Conservation (phyloP, 2,888 invertebrate genomes). For the Tethea ocularis region DNA sequence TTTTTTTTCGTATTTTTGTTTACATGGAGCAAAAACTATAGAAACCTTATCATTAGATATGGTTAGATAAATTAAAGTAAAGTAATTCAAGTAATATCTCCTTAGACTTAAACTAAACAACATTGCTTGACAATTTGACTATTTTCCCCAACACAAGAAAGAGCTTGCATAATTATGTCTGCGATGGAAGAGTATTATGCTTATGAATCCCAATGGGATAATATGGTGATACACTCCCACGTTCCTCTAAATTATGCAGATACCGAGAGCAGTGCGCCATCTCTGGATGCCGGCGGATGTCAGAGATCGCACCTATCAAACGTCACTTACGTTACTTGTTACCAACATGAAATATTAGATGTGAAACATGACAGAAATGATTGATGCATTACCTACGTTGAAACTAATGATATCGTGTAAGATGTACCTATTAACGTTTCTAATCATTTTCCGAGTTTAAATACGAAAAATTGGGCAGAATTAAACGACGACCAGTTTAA, state of each 20-base stretch:
- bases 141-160: too few relatives aligned
- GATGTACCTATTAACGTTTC: background rate
- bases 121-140: too few relatives aligned
- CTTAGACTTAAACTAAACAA: too few relatives aligned
- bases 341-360: conserved; percentile 36
- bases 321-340: conserved; percentile 28
- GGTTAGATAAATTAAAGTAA: too few relatives aligned
- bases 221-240: conserved; percentile 66
- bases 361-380: conserved; percentile 40
- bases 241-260: conserved; percentile 72
- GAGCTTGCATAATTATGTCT: background rate
- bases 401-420: background rate
- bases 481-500: background rate
- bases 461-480: background rate
- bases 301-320: conserved; percentile 53
- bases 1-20: too few relatives aligned
- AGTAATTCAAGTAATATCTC: too few relatives aligned
- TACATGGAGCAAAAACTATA: too few relatives aligned
- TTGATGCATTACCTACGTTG: conserved; percentile 38
- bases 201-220: conserved; percentile 63
- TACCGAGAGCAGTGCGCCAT: conserved; percentile 48
- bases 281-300: conserved; percentile 39
- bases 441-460: background rate
- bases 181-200: conserved; percentile 4
- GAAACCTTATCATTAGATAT: too few relatives aligned